Base-by-base conservation (phyloP, 2,888 invertebrate genomes). In the Lycophotia porphyrea region DNA sequence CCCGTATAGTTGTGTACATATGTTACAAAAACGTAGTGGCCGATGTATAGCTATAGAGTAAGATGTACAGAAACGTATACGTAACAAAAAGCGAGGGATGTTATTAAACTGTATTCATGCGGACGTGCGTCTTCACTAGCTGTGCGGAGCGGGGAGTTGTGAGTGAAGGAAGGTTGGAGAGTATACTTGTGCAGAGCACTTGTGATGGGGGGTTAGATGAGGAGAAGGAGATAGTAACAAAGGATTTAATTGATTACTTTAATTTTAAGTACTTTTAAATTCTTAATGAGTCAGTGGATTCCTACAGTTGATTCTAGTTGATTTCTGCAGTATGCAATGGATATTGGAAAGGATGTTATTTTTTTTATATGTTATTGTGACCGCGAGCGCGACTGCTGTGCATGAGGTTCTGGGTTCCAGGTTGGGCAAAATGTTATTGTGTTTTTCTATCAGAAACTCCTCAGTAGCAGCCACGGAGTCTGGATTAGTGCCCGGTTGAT, bases 51-150 rank as follows among this genome's bases (percentile, higher is more conserved):
- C n/a, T n/a, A 34, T 15, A 27, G 15, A 49, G 49, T 2, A 34
- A 47, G 39, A 58, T 39, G 11, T 76, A 44, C 13, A 27, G 9
- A 4, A 36, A 9, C 31, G 34, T 72, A 42, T 58, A 36, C 24
- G 47, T 64, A n/a, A 80, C 79, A 72, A 74, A 80, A 76, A 49
- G 47, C 69, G 58, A 76, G 76, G 71, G 69, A 58, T 76, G 71
- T 71, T 76, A 85, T 80, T 74, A 85, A 83, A 85, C 76, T 74
- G 78, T 85, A 83, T 80, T 85, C 78, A 80, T 64, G 71, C 58
- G 63, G 69, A 77, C 77, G 72, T 67, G 69, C 78, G 61, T 61
- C 61, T 76, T 70, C n/a, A 69, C 42, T 36, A 69, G 60, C 27
- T 47, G 64, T 44, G 76, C 24, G 47, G 31, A 7, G 24, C 63